A percentile compares a stretch with the other conserved stretches of the same genome.
Conservation (phyloP, 2,888 invertebrate genomes). For the Diaperis boleti region DNA sequence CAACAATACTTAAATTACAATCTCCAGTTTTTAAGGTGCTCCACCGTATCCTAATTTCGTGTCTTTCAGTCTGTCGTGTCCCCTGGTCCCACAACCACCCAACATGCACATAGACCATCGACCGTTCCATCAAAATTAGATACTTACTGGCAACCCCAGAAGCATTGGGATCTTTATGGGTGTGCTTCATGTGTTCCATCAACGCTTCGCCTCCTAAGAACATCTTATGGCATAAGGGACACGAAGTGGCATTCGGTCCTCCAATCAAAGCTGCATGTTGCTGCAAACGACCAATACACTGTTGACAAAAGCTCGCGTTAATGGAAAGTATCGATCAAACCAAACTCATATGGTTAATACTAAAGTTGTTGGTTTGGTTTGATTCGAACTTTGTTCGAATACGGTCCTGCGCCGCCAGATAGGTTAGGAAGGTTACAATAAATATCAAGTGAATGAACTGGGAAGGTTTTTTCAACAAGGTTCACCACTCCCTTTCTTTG, state of each 20-base stretch:
- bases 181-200: conserved; percentile 96
- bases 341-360: conserved; percentile 50
- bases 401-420: conserved; percentile 53
- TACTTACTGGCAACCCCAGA: conserved; percentile 91
- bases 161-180: conserved; percentile 93
- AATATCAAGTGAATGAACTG: conserved; percentile 65
- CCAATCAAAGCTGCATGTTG: conserved; percentile 95
- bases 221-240: conserved; percentile 94
- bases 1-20: too few relatives aligned
- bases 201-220: conserved; percentile 93
- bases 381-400: conserved; percentile 48
- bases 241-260: conserved; percentile 91
- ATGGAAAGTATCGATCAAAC: conserved; percentile 57
- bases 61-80: neutral
- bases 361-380: conserved; percentile 49
- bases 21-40: too few relatives aligned
- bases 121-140: conserved; percentile 50
- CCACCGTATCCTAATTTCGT: too few relatives aligned
- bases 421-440: conserved; percentile 65
- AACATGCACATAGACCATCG: conserved; percentile 1
- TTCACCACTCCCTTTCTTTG: conserved; percentile 33
- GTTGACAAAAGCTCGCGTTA: conserved; percentile 71
- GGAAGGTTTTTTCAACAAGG: conserved; percentile 37
- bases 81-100: neutral
- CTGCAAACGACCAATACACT: conserved; percentile 95